Percentiles rank a stretch among this genome's conserved stretches.
These are phyloP conservation scores for Ophion ellenae DNA, from an alignment of 2,888 invertebrate genomes.

Conservation along the genomic window DNA sequence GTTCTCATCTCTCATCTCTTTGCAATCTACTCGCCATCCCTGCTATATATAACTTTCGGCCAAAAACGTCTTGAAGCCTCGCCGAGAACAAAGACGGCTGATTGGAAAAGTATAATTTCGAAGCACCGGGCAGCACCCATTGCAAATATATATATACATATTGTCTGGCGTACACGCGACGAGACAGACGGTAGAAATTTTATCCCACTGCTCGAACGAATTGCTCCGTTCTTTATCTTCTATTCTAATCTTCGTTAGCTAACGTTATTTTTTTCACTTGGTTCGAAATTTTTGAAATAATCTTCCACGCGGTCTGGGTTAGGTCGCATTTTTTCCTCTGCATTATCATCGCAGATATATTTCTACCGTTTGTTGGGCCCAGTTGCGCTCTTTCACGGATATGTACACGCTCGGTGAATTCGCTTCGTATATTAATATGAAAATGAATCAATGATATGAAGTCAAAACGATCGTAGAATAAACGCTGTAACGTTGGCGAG, in stretches of 20 bases:
- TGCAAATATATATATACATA: constrained; percentile 45
- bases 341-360: constrained; percentile 25
- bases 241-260: not conserved
- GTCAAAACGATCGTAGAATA: not conserved
- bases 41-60: not conserved
- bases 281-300: not conserved
- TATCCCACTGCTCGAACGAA: not conserved
- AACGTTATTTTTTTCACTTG: not conserved
- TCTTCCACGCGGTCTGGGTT: no score
- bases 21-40: constrained; percentile 21
- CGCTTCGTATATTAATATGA: constrained; percentile 40
- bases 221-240: not conserved
- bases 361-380: constrained; percentile 45
- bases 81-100: constrained; percentile 45
- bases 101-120: constrained; percentile 50
- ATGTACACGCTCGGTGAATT: constrained; percentile 10
- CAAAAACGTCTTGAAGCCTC: constrained; percentile 22
- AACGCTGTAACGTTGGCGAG: not conserved
- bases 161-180: constrained; percentile 35
- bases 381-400: not conserved
- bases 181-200: constrained; percentile 43
- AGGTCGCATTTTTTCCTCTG: not conserved
- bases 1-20: constrained; percentile 51
- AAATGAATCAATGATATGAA: constrained; percentile 49
- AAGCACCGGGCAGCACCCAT: constrained; percentile 82